phyloP scores from a whole-genome alignment of 2,797 vertebrate genomes.

The Macrochelys suwanniensis region DNA sequence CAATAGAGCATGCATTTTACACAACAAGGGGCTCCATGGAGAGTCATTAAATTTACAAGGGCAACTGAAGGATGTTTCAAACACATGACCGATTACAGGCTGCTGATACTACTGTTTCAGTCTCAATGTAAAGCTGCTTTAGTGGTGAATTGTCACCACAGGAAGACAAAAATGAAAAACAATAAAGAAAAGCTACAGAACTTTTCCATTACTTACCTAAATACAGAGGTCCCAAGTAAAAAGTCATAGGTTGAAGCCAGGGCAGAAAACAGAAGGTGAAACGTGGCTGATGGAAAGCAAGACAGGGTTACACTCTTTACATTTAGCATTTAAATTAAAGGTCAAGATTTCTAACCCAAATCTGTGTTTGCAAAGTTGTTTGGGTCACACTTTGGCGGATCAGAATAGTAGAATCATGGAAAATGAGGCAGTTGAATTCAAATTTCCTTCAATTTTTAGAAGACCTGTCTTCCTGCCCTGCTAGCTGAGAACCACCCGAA shows the following conservation, averaged over 20 bases:
- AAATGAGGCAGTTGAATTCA: background rate
- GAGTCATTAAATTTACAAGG: constrained; percentile 56
- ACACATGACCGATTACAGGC: constrained; percentile 64
- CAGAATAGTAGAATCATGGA: background rate
- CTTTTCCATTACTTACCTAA: background rate
- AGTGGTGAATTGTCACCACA: constrained; percentile 58
- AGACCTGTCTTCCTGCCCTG: background rate
- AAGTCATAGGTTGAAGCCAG: background rate
- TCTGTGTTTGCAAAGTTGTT: background rate
- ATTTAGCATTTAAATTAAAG: background rate
- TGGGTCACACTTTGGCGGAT: background rate
- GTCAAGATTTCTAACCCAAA: background rate
- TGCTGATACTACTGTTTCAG: constrained; percentile 63
- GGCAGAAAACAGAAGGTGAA: background rate
- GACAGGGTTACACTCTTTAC: background rate
- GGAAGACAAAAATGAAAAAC: constrained; percentile 61
- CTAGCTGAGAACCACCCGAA: background rate
- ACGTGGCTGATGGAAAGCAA: background rate
- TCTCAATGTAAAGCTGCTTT: constrained; percentile 61
- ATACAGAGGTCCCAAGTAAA: background rate
- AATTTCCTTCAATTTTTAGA: background rate
- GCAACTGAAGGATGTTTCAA: constrained; percentile 55
- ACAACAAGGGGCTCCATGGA: constrained; percentile 41
- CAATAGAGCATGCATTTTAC: constrained; percentile 44
- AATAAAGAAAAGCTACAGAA: background rate